A percentile compares a stretch with the other conserved stretches of the same genome.
Conservation (phyloP, 2,113 vertebrate genomes). For the Gallinago jamesoni region DNA sequence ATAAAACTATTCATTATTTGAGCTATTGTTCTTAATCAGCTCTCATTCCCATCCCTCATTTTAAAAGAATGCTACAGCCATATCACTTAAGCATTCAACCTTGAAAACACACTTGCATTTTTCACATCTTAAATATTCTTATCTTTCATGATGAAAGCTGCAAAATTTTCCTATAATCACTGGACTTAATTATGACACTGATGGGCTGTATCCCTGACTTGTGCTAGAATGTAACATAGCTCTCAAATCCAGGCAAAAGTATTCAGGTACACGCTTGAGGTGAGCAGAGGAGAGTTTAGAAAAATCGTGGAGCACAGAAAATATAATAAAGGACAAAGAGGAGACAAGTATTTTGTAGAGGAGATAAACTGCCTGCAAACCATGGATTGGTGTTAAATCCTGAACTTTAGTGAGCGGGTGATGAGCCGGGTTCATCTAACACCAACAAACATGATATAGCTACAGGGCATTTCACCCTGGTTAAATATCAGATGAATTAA, state of each 20-base stretch:
- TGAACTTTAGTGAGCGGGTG: conserved; percentile 67
- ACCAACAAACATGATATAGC: conserved; percentile 77
- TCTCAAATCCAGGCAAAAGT: background rate
- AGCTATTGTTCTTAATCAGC: background rate
- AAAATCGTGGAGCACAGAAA: background rate
- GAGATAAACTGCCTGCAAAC: conserved; percentile 48
- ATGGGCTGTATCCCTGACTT: background rate
- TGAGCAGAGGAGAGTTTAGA: background rate
- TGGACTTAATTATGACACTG: background rate
- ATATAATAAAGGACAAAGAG: conserved; percentile 47
- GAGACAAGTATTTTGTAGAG: conserved; percentile 47
- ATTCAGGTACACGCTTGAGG: background rate
- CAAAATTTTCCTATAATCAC: background rate
- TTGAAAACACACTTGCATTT: background rate
- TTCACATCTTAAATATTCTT: background rate
- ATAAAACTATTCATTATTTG: background rate
- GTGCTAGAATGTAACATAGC: background rate
- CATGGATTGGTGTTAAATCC: conserved; percentile 72
- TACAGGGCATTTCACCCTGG: conserved; percentile 72
- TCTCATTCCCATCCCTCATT: background rate
- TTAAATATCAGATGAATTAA: conserved; percentile 83
- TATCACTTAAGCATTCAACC: background rate
- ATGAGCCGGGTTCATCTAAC: conserved; percentile 76
- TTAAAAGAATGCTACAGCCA: background rate
- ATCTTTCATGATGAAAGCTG: conserved; percentile 2